Conservation (phyloP, 1,140 invertebrate species). For the Potamilus streckersoni region DNA sequence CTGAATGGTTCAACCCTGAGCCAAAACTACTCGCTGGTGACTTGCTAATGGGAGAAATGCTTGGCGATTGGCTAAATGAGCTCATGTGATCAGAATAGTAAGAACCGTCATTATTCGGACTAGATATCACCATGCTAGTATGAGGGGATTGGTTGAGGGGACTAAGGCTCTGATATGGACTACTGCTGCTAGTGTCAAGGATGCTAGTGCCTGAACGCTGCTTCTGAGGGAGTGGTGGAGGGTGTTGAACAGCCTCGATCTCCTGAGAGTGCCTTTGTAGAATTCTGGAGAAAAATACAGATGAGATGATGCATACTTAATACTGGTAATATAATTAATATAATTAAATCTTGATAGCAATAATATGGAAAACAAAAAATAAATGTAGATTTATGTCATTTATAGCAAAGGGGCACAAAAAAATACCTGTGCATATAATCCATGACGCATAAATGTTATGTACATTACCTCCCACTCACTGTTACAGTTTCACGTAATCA, state of each 20-base stretch:
- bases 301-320: slow-evolving; percentile 5
- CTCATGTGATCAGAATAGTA: slow-evolving; percentile 17
- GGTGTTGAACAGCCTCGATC: slow-evolving; percentile 15
- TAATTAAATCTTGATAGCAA: too few relatives aligned
- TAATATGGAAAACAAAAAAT: too few relatives aligned
- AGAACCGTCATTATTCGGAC: slow-evolving; percentile 13
- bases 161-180: background rate
- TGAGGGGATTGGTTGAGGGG: slow-evolving; percentile 34
- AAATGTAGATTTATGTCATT: too few relatives aligned
- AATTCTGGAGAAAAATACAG: slow-evolving; percentile 9
- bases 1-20: slow-evolving; percentile 53
- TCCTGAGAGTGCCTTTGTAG: slow-evolving; percentile 36
- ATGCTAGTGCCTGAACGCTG: too few relatives aligned
- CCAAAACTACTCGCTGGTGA: slow-evolving; percentile 51
- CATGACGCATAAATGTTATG: too few relatives aligned
- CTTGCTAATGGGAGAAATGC: slow-evolving; percentile 35
- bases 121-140: slow-evolving; percentile 28
- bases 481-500: too few relatives aligned
- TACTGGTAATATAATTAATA: slow-evolving; percentile 9
- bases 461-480: too few relatives aligned
- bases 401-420: too few relatives aligned
- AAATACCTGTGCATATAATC: too few relatives aligned
- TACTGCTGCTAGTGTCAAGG: too few relatives aligned
- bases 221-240: background rate
- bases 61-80: slow-evolving; percentile 12